A percentile compares a stretch with the other conserved stretches of the same genome.
These are phyloP conservation scores for Dendrocincla tyrannina DNA, from an alignment of 2,797 vertebrate genomes.

Conservation along the genomic window DNA sequence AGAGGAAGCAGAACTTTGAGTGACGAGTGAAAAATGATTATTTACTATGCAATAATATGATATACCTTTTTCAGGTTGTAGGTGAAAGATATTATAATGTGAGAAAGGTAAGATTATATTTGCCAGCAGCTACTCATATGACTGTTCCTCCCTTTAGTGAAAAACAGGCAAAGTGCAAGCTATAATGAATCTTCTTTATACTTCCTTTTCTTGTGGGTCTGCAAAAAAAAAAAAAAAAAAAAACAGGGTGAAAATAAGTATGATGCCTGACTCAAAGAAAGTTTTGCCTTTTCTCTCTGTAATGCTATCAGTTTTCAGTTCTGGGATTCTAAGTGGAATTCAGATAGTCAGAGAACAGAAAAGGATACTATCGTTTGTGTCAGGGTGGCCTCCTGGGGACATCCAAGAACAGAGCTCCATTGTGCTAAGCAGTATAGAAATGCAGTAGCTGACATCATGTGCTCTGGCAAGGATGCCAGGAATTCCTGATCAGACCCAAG, in stretches of 20 bases:
- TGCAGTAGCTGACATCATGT: background rate
- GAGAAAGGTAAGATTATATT: background rate
- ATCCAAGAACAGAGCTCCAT: background rate
- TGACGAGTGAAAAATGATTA: background rate
- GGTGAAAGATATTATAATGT: background rate
- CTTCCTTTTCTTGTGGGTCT: background rate
- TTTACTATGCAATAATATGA: constrained; percentile 16
- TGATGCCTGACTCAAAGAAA: background rate
- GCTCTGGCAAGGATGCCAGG: background rate
- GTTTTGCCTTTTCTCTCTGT: background rate
- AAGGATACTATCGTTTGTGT: background rate
- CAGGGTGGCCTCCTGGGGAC: background rate
- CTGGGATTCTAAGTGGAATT: background rate
- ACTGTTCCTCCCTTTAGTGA: background rate
- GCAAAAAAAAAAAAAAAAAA: background rate
- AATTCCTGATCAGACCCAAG: background rate
- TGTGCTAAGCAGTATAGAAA: background rate
- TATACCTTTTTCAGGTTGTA: background rate
- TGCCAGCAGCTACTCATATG: background rate
- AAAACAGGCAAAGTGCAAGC: background rate
- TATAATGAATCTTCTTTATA: background rate
- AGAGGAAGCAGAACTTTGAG: background rate
- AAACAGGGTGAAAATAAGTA: background rate
- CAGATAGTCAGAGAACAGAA: background rate
- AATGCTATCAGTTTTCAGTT: background rate